phyloP scores from a whole-genome alignment of 2,888 invertebrate genomes.

The Megalurothrips usitatus region DNA sequence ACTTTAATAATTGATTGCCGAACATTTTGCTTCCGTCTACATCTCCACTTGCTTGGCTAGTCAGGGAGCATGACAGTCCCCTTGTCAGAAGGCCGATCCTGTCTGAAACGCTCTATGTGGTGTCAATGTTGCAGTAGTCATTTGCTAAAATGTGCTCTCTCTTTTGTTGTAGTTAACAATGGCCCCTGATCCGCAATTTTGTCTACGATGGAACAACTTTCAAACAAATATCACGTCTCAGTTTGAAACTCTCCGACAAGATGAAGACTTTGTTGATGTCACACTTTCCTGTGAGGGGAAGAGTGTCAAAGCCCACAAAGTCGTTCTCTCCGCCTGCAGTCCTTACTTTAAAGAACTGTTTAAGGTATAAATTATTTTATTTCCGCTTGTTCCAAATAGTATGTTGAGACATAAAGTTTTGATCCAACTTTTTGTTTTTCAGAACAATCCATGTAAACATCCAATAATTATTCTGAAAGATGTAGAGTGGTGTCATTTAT shows the following conservation, averaged over 20 bases:
- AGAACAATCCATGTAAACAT: constrained; percentile 80
- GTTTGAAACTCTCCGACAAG: constrained; percentile 77
- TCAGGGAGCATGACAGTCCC: too few relatives aligned
- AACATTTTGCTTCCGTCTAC: too few relatives aligned
- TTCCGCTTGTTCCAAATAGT: neutral
- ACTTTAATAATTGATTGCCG: too few relatives aligned
- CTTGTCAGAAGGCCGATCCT: too few relatives aligned
- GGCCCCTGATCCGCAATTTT: constrained; percentile 77
- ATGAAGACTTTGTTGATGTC: constrained; percentile 84
- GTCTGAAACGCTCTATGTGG: too few relatives aligned
- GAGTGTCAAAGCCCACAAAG: constrained; percentile 78
- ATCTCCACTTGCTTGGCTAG: too few relatives aligned
- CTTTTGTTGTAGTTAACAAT: constrained; percentile 41
- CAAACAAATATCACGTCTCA: constrained; percentile 82
- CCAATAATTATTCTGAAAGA: constrained; percentile 82
- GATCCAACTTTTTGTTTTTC: constrained; percentile 43
- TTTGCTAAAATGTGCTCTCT: too few relatives aligned
- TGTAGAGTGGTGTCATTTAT: constrained; percentile 72
- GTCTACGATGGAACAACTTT: constrained; percentile 86
- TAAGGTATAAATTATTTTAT: constrained; percentile 55
- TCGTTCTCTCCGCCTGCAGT: constrained; percentile 80
- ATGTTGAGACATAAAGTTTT: neutral
- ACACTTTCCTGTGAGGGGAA: constrained; percentile 81
- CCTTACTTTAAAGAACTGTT: constrained; percentile 83
- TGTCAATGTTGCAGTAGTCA: too few relatives aligned